phyloP scores from a whole-genome alignment of 2,113 vertebrate genomes.

The Rynchops niger region DNA sequence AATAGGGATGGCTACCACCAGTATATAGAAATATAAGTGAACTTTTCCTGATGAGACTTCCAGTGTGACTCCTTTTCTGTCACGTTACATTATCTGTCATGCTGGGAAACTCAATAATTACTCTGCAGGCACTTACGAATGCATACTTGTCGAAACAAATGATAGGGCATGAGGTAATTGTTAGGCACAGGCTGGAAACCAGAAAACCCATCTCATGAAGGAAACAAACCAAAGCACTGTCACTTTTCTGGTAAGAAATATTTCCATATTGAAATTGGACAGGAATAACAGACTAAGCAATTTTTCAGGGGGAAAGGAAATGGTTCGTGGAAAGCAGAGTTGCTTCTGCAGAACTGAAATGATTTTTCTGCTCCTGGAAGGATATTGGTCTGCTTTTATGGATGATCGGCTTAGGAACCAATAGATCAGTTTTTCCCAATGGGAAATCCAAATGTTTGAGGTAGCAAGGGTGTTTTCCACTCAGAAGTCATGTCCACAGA shows the following conservation, averaged over 20 bases:
- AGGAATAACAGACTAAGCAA: not conserved
- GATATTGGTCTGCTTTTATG: not conserved
- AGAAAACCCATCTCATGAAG: not conserved
- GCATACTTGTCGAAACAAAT: not conserved
- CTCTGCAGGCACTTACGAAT: not conserved
- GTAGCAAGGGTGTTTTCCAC: not conserved
- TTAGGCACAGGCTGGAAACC: not conserved
- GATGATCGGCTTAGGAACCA: not conserved
- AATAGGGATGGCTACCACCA: not conserved
- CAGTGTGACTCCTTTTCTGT: not conserved
- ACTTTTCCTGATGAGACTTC: not conserved
- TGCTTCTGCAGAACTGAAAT: not conserved
- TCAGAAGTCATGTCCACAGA: not conserved
- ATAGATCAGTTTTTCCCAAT: not conserved
- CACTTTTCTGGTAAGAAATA: not conserved
- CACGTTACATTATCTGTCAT: not conserved
- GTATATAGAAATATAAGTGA: not conserved
- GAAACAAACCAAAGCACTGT: not conserved
- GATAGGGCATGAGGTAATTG: not conserved
- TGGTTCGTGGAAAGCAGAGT: not conserved
- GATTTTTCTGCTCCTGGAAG: not conserved
- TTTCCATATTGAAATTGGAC: not conserved
- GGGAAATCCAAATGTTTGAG: not conserved
- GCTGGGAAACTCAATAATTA: constrained; percentile 16
- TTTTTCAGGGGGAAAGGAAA: not conserved